Evolutionary conservation across 2,113 vertebrate genomes (phyloP).

Genomic region (Burhinus bistriatus): DNA sequence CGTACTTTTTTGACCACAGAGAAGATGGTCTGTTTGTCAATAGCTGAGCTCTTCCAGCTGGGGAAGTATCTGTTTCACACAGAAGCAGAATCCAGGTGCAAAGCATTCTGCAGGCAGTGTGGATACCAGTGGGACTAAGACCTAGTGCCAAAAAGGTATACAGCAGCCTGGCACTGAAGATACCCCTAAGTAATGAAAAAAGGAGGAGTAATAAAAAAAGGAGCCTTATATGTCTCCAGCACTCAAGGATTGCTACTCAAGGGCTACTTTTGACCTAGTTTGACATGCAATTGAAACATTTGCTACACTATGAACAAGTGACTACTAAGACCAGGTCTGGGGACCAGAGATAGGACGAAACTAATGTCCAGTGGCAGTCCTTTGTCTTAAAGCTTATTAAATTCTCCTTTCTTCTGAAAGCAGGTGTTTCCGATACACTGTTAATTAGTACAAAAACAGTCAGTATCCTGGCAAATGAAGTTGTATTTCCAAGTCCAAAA

Average conservation of each 20-base stretch:
- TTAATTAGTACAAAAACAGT: background rate
- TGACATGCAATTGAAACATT: background rate
- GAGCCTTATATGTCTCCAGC: background rate
- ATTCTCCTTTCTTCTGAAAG: background rate
- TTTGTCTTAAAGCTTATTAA: background rate
- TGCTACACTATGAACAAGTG: background rate
- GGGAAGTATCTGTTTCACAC: background rate
- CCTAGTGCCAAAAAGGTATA: background rate
- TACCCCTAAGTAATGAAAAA: background rate
- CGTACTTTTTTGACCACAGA: background rate
- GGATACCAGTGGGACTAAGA: background rate
- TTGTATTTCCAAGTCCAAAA: background rate
- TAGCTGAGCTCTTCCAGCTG: background rate
- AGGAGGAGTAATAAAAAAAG: background rate
- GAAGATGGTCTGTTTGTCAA: background rate
- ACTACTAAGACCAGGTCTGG: background rate
- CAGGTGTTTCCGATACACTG: background rate
- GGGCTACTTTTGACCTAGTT: background rate
- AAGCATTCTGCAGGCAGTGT: background rate
- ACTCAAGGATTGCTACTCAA: background rate
- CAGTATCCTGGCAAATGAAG: background rate
- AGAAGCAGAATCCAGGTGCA: background rate
- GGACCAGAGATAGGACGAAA: background rate
- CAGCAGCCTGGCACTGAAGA: background rate
- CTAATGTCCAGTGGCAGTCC: background rate